These are phyloP conservation scores for Rhynchotus rufescens DNA, from an alignment of 2,797 vertebrate species.

Conservation along the genomic window DNA sequence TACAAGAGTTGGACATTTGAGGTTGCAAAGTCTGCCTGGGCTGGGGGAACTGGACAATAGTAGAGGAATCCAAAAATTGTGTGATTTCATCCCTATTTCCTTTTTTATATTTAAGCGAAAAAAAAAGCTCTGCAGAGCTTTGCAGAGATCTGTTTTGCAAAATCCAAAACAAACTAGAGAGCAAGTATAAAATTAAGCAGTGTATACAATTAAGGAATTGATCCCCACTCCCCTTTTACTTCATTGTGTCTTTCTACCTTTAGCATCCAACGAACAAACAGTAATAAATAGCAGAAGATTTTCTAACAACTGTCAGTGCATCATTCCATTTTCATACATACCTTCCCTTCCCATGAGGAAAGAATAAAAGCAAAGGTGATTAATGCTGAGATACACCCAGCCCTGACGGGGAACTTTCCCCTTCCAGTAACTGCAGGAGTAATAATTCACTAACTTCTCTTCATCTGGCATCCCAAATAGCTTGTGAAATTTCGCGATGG, in stretches of 20 bases:
- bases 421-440: constrained; percentile 99
- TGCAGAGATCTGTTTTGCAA: background rate
- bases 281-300: background rate
- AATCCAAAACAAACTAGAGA: background rate
- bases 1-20: background rate
- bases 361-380: constrained; percentile 98
- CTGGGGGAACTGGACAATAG: background rate
- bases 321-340: constrained; percentile 47
- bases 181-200: background rate
- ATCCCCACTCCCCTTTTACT: background rate
- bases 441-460: constrained; percentile 98
- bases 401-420: constrained; percentile 96
- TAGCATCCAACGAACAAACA: background rate
- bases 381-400: constrained; percentile 99
- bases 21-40: background rate
- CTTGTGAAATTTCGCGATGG: constrained; percentile 92
- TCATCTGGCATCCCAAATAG: constrained; percentile 97
- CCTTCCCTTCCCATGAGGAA: constrained; percentile 97
- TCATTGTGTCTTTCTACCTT: background rate
- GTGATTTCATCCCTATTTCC: background rate
- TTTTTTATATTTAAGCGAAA: background rate
- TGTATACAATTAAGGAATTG: background rate
- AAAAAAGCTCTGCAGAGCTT: no score
- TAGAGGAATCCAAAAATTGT: background rate
- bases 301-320: background rate